phyloP scores from a whole-genome alignment of 2,797 vertebrate genomes.

The Acestrorhynchus altus region DNA sequence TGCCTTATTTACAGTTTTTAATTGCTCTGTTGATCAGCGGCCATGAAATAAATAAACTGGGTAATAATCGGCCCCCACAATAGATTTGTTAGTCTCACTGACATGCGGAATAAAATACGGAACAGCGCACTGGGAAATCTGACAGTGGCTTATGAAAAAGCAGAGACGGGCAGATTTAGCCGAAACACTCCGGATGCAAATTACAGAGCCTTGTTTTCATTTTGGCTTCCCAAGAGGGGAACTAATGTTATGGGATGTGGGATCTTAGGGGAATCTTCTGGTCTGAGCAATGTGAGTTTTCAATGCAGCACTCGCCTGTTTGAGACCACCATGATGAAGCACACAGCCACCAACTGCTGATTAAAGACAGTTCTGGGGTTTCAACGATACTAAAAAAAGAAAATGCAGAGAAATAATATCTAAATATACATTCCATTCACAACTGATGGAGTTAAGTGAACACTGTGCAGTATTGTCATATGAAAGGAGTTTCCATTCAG shows the following conservation, averaged over 20 bases:
- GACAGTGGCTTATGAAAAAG: slow-evolving; percentile 55
- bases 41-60: slow-evolving; percentile 72
- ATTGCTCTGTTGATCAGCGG: slow-evolving; percentile 91
- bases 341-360: not conserved
- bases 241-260: slow-evolving; percentile 48
- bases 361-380: not conserved
- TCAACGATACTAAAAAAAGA: not conserved
- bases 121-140: slow-evolving; percentile 70
- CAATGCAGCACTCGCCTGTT: not conserved
- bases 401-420: too few species aligned
- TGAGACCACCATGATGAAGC: slow-evolving; percentile 20
- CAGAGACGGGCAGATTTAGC: slow-evolving; percentile 51
- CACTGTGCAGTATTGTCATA: too few species aligned
- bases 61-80: slow-evolving; percentile 85
- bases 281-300: not conserved
- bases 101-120: slow-evolving; percentile 88
- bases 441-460: not conserved
- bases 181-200: slow-evolving; percentile 46
- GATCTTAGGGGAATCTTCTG: slow-evolving; percentile 26
- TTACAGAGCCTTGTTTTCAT: slow-evolving; percentile 5
- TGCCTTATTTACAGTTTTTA: slow-evolving; percentile 91
- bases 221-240: slow-evolving; percentile 44
- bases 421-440: not conserved
- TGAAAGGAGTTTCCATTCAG: not conserved
- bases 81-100: slow-evolving; percentile 83